Evolutionary conservation across 2,888 invertebrate species (phyloP), one percentile per base, ranked within the genome.

Genomic region (Cacoxenus indagator): DNA sequence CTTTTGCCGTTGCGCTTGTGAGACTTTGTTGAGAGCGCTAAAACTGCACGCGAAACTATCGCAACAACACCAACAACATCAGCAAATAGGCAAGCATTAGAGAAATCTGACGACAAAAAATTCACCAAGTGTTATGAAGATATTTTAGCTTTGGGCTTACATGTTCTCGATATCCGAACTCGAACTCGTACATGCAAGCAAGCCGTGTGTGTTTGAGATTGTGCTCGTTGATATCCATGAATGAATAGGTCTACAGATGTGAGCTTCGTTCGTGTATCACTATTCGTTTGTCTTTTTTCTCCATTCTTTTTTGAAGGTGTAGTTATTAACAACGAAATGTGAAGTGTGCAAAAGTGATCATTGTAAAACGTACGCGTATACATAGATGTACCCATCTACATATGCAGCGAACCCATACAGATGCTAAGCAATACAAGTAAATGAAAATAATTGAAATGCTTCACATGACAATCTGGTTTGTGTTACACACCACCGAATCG

Each of bases 341-440:
- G 61, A 62, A 62, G 43, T 62, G 45, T 62, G 61, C 45, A 24
- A 62, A 62, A 61, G 3, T n/a, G 24, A 27, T 61, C 43, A 61
- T 61, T 43, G 19, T 43, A 66, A 75, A 74, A 71, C 70, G 70
- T 68, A 65, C 27, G 65, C 14, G 57, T 46, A 57, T n/a, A 17
- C 27, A 31, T 59, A 54, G 4, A 6, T 54, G 17, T 17, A 48
- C 48, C n/a, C n/a, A 46, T 19, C 6, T 5, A 37, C 2, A 48
- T 19, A 22, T 22, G 22, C 19, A 2, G 4, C 17, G 22, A 17
- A 6, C 8, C 22, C 24, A 6, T 14, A 55, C 27, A 26, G 17
- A 55, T 27, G 17, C 27, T 14, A 6, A 9, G 9, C 24, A n/a
- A 62, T 14, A 62, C 6, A 24, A 22, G 24, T 45, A 62, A 62